Evolutionary conservation across 2,888 invertebrate genomes (phyloP), one percentile per base, ranked within the genome.

Genomic region (Coelogynopora nodosa): DNA sequence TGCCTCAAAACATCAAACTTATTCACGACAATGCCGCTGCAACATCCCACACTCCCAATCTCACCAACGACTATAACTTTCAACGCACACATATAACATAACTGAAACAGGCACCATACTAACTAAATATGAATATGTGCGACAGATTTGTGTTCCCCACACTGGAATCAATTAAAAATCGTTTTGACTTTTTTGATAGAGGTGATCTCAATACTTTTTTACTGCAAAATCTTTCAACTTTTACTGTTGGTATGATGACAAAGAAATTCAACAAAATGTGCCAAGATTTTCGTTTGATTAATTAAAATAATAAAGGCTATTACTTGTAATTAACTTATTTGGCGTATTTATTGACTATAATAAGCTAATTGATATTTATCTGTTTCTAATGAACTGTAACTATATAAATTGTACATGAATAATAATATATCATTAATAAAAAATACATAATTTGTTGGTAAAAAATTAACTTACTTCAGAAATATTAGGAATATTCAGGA

Each of bases 51-150:
- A 13, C 18, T 10, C 5, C 74, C 74, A 74, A 26, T n/a, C 18
- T 10, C 18, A 49, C 49, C 5, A 5, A 49, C 5, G 18, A 49
- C 49, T 49, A 49, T 49, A n/a, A n/a, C n/a, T 18, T 49, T 49
- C 49, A 49, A 49, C 5, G 74, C 27, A 13, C 5, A 74, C 5
- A 74, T 2, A 74, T 23, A n/a, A 10, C 18, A n/a, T 26, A n/a
- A 74, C 23, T 74, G 74, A 74, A 74, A 74, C 74, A 74, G 74
- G 18, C 74, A 74, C 27, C 74, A 74, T 26, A 74, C 27, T 74
- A 10, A 74, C 74, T 26, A n/a, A 26, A 74, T 26, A 74, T 74
- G 27, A 74, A 74, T 74, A 23, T 13, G 5, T 74, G 5, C 5
- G 49, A 49, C 18, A 5, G 18, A 13, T 49, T 49, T 18, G 49